These are phyloP conservation scores for Thera obeliscata DNA, from an alignment of 2,888 invertebrate genomes.

Conservation along the genomic window DNA sequence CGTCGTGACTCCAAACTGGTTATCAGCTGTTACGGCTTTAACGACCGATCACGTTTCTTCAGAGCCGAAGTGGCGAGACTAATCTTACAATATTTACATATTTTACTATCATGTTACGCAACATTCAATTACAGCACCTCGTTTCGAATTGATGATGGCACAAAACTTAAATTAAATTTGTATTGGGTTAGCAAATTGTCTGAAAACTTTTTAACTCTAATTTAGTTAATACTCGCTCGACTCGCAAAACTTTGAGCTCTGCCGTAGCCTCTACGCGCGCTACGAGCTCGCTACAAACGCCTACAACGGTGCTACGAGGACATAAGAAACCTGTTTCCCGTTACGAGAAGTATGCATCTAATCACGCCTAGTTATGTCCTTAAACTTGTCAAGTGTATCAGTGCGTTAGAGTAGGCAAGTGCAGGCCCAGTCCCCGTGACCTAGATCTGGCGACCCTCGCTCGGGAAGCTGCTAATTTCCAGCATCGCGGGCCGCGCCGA, in stretches of 20 bases:
- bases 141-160: neutral
- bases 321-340: constrained; percentile 35
- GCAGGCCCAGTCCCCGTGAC: constrained; percentile 83
- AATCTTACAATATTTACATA: constrained; percentile 4
- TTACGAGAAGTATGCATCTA: constrained; percentile 53
- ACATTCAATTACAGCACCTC: neutral
- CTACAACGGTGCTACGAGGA: constrained; percentile 29
- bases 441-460: constrained; percentile 82
- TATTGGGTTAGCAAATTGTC: neutral
- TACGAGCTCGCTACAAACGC: constrained; percentile 46
- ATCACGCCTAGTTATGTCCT: constrained; percentile 76
- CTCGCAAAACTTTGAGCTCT: neutral
- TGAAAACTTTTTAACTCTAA: neutral
- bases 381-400: constrained; percentile 81
- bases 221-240: neutral
- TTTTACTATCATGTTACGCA: neutral
- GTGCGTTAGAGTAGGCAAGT: constrained; percentile 78
- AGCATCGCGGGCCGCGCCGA: constrained; percentile 74
- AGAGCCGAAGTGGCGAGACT: constrained; percentile 31
- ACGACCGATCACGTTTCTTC: constrained; percentile 49
- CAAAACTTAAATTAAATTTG: neutral
- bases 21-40: constrained; percentile 48
- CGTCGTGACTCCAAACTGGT: constrained; percentile 47
- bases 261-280: constrained; percentile 28
- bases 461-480: constrained; percentile 84